Base-by-base conservation (phyloP, 1,140 invertebrate genomes). In the Atta colombica region DNA sequence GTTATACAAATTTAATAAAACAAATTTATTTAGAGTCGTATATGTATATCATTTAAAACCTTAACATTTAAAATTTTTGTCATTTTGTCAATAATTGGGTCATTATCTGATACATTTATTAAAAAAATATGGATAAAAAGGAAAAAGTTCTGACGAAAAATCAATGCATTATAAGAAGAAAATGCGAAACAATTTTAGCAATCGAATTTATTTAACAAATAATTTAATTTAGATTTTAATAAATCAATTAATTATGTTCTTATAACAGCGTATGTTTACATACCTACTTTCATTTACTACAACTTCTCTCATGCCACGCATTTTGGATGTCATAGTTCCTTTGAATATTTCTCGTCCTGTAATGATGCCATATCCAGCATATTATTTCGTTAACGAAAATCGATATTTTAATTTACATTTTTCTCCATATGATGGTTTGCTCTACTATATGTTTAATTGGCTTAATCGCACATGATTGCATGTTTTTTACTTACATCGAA, bases 401-500 rank as follows among this genome's bases (percentile, higher is more conserved):
- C 7, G 6, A 58, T 81, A 81, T 16, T 81, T 81, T 16, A 31
- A 55, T 21, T 2, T 81, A 58, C 7, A 81, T 81, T 55, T 71
- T 71, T 39, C 18, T 25, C 16, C 78, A 81, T 2, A 71, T 49
- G 45, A 18, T 55, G 12, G 28, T 39, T 25, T 21, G 5, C 10
- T 14, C 49, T 8, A 6, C 6, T 5, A 1, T 28, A 5, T 45
- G n/a, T 58, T 2, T 81, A 69, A 81, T 21, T 2, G 78, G 31
- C 8, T 25, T 71, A 25, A 14, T 81, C 14, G 78, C 31, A 14
- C 49, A 81, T 10, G 78, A 81, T 8, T 58, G 49, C 66, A 81
- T 81, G 78, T 71, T 81, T 3, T 45, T 81, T 25, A 71, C 21
- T n/a, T 81, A 71, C 16, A 28, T 81, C 31, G 78, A 81, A 58